Percentiles rank a stretch among this genome's conserved stretches.
These are phyloP conservation scores for Aproaerema taeniolella DNA, from an alignment of 2,888 invertebrate species.

Conservation along the genomic window DNA sequence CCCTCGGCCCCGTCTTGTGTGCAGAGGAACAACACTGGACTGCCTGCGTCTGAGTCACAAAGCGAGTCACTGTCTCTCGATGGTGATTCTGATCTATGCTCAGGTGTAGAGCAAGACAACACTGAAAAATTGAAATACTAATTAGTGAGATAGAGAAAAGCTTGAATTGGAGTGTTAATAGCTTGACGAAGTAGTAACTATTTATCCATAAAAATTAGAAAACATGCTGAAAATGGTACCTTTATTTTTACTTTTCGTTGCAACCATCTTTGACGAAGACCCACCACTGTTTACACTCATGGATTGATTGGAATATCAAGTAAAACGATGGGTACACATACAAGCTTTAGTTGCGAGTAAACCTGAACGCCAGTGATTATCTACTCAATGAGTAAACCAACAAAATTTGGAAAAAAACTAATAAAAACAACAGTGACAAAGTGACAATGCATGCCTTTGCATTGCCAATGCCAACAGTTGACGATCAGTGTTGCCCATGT, in stretches of 20 bases:
- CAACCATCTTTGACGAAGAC: conserved; percentile 46
- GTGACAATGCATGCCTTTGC: too few species aligned
- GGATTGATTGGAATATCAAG: too few species aligned
- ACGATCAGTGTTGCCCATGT: too few species aligned
- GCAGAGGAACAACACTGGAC: conserved; percentile 68
- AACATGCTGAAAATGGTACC: conserved; percentile 26
- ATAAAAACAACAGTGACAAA: too few species aligned
- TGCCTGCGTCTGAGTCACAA: conserved; percentile 59
- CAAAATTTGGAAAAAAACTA: too few species aligned
- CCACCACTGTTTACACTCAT: conserved; percentile 37
- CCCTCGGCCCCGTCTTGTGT: conserved; percentile 72
- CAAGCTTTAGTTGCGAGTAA: too few species aligned
- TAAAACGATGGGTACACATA: too few species aligned
- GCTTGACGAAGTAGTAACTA: too few species aligned
- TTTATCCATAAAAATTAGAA: not conserved
- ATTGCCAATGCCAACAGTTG: too few species aligned
- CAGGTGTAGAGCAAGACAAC: conserved; percentile 61
- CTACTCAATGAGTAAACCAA: too few species aligned
- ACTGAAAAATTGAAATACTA: conserved; percentile 44
- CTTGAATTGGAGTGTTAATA: not conserved
- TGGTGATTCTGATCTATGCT: conserved; percentile 53
- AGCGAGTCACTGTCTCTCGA: conserved; percentile 64
- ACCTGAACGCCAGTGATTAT: too few species aligned
- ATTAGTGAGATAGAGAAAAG: not conserved
- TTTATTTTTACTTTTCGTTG: conserved; percentile 49